Evolutionary conservation across 2,888 invertebrate genomes (phyloP).

Genomic region (Diloba caeruleocephala): DNA sequence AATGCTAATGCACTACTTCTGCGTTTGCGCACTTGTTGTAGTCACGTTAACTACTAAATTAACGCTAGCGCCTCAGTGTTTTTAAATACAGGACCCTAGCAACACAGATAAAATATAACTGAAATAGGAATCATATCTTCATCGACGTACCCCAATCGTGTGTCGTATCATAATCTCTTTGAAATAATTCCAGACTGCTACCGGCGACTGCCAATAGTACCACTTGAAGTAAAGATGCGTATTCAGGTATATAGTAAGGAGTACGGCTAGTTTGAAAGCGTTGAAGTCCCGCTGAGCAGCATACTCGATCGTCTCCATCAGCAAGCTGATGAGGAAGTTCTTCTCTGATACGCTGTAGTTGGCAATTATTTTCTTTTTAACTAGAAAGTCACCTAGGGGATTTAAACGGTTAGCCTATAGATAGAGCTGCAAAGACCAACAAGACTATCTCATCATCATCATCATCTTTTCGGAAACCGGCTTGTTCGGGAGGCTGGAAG

Average conservation of each 20-base stretch:
- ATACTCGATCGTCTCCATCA: constrained; percentile 73
- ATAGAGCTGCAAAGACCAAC: no score
- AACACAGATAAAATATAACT: no score
- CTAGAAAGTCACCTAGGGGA: constrained; percentile 66
- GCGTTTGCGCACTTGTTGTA: no score
- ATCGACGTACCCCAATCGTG: constrained; percentile 72
- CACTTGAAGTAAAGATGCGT: constrained; percentile 77
- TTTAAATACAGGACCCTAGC: no score
- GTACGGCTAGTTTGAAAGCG: constrained; percentile 69
- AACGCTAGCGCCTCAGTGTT: no score
- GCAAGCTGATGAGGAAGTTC: constrained; percentile 66
- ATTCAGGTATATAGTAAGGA: constrained; percentile 74
- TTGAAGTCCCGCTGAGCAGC: constrained; percentile 74
- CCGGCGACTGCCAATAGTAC: constrained; percentile 77
- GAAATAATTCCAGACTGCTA: constrained; percentile 75
- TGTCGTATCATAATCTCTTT: constrained; percentile 79
- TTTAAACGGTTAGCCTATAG: background rate
- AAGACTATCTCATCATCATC: no score
- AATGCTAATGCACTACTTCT: no score
- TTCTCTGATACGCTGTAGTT: constrained; percentile 73
- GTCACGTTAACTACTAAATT: no score
- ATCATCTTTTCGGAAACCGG: no score
- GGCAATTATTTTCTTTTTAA: constrained; percentile 69
- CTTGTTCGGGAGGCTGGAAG: no score
- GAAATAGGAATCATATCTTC: background rate